Percentiles rank a stretch among this genome's conserved stretches.
phyloP scores from a whole-genome alignment of 2,888 invertebrate species.

The Cremastinae sp. region DNA sequence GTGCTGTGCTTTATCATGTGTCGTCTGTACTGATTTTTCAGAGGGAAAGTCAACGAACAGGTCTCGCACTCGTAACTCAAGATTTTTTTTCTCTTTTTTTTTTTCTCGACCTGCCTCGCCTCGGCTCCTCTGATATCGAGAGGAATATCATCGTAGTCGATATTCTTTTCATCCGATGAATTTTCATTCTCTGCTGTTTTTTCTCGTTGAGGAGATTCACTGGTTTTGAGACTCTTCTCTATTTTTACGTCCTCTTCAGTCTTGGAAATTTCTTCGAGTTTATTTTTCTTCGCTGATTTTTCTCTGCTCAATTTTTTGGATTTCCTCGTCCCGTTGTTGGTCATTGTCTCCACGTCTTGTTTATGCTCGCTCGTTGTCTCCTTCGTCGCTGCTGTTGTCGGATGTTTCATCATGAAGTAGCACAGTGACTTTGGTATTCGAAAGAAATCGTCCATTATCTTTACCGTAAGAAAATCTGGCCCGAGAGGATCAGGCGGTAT shows the following conservation, averaged over 20 bases:
- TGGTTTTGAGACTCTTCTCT: background rate
- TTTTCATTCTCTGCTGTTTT: background rate
- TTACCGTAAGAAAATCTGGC: conserved; percentile 59
- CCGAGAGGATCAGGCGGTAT: conserved; percentile 55
- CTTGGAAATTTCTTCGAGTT: no score
- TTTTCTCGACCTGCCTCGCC: background rate
- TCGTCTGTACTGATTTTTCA: conserved; percentile 28
- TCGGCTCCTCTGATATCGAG: conserved; percentile 22
- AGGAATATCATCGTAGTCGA: conserved; percentile 36
- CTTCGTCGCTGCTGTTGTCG: conserved; percentile 5
- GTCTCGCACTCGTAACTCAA: conserved; percentile 45
- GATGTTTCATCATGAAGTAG: conserved; percentile 54
- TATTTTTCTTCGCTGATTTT: no score
- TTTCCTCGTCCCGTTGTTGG: background rate
- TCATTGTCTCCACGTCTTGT: background rate
- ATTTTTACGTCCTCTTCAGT: no score
- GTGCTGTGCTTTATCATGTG: conserved; percentile 70
- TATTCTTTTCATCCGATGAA: background rate
- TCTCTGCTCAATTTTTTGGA: background rate
- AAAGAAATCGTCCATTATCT: conserved; percentile 60
- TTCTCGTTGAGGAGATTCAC: background rate
- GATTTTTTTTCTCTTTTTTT: background rate
- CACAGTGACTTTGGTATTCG: conserved; percentile 59
- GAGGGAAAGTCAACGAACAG: conserved; percentile 46
- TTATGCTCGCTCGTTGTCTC: conserved; percentile 11